These are phyloP conservation scores for Leuctra nigra DNA, from an alignment of 2,888 invertebrate species.

Conservation along the genomic window DNA sequence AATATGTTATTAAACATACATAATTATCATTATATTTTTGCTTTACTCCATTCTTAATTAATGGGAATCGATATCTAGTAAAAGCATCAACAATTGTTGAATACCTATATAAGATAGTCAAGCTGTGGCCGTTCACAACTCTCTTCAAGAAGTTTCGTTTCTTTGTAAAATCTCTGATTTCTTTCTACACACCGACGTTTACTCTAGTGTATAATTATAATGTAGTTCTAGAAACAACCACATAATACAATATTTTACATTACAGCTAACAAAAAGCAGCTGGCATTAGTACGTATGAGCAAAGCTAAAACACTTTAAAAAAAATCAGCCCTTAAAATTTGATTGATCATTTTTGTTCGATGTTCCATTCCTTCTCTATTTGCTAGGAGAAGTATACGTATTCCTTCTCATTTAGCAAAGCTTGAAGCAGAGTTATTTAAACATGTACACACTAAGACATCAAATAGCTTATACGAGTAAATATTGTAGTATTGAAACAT, in stretches of 20 bases:
- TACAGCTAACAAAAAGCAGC: conserved; percentile 19
- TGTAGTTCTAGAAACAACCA: conserved; percentile 16
- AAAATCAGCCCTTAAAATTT: conserved; percentile 12
- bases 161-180: conserved; percentile 10
- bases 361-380: conserved; percentile 15
- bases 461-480: conserved; percentile 21
- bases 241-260: conserved; percentile 18
- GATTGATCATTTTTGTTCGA: conserved; percentile 11
- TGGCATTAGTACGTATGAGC: conserved; percentile 12
- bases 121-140: conserved; percentile 9
- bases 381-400: conserved; percentile 8
- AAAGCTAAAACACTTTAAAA: conserved; percentile 16
- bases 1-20: not conserved
- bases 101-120: conserved; percentile 2
- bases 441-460: conserved; percentile 22
- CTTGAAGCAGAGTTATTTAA: conserved; percentile 18
- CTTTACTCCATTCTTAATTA: conserved; percentile 7
- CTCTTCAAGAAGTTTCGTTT: conserved; percentile 1
- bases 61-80: conserved; percentile 4
- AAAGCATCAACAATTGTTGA: not conserved
- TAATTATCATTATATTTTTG: not conserved
- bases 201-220: not conserved
- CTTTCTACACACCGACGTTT: conserved; percentile 12
- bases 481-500: conserved; percentile 21
- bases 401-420: conserved; percentile 11